Conservation (phyloP, 2,113 vertebrate species). For the Tenrec ecaudatus region DNA sequence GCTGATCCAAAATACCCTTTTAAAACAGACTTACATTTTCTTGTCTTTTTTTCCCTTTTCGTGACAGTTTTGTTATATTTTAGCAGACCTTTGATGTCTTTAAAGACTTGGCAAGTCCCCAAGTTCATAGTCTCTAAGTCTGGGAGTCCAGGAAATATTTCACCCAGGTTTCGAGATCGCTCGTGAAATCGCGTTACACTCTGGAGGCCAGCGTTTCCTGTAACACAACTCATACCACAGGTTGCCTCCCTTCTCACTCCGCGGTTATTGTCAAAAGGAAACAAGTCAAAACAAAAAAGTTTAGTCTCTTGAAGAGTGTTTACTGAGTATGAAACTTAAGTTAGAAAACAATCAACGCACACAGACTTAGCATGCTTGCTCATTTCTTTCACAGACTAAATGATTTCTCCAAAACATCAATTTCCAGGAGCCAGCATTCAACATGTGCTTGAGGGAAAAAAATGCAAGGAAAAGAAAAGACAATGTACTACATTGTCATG, state of each 20-base stretch:
- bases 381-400: slow-evolving; percentile 6
- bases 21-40: background rate
- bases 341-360: background rate
- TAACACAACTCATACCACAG: background rate
- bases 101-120: slow-evolving; percentile 48
- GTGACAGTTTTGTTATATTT: slow-evolving; percentile 62
- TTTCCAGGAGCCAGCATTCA: slow-evolving; percentile 6
- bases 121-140: slow-evolving; percentile 67
- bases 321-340: background rate
- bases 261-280: slow-evolving; percentile 32
- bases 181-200: slow-evolving; percentile 35
- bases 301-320: slow-evolving; percentile 37
- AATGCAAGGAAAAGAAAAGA: background rate
- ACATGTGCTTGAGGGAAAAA: background rate
- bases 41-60: background rate
- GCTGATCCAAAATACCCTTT: background rate
- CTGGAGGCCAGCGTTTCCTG: slow-evolving; percentile 58
- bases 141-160: slow-evolving; percentile 68
- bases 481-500: background rate
- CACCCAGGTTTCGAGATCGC: slow-evolving; percentile 45
- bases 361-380: background rate
- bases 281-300: background rate
- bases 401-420: background rate
- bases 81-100: slow-evolving; percentile 61
- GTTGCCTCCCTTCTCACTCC: background rate